Base-by-base conservation (phyloP, 2,888 invertebrate species). In the Hypsopygia costalis region DNA sequence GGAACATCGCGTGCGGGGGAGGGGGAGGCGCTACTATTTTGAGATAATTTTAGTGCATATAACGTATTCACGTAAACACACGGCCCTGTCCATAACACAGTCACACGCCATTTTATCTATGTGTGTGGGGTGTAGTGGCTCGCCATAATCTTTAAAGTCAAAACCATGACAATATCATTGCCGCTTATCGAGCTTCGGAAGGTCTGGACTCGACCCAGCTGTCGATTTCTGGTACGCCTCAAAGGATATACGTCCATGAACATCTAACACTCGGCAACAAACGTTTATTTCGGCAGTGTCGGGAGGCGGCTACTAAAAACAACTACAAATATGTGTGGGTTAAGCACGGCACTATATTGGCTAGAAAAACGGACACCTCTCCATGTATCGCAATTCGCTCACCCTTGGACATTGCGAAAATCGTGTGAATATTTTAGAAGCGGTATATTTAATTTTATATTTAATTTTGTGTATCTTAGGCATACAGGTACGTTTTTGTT, bases 341-440 rank as follows among this genome's bases (percentile, higher is more conserved):
- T 21, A 34, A 34, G 22, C 34, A 34, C 22, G 34, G 34, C 8
- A 20, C 11, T 11, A 34, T 34, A 8, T 11, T 34, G 34, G 34
- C 21, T 7, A 8, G 34, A 8, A 34, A 34, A 16, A 9, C 32
- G 9, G 41, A 41, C 12, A 41, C 41, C 25, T 36, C 36, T n/a
- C 36, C 41, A 7, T 12, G 31, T 16, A 10, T 41, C 8, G 41
- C 36, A 10, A 32, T 40, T 31, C 28, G 34, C 10, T 21, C 40
- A 21, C 10, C 9, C 22, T 30, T 29, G 2, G 34, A 40, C 11
- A 30, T 35, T 11, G 7, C 32, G 4, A 32, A 10, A 10, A 29
- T 29, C 10, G 9, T 10, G 29, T 29, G 29, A 29, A 16, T 16
- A 16, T 16, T 16, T 2, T 29, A 29, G 9, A 29, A 29, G 9